phyloP scores from a whole-genome alignment of 1,140 invertebrate species.

The Paraescarpia echinospica region DNA sequence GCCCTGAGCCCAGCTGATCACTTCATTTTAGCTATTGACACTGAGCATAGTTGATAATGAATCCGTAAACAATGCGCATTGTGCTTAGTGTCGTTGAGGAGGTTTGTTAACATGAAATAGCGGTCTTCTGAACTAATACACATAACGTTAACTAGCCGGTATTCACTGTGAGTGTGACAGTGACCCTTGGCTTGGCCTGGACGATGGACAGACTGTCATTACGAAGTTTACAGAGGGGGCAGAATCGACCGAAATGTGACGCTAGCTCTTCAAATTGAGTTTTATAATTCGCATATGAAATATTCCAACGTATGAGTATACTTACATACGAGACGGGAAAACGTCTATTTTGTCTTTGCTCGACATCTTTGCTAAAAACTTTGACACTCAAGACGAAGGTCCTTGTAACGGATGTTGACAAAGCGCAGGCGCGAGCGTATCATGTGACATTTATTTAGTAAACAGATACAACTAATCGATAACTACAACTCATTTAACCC shows the following conservation, averaged over 20 bases:
- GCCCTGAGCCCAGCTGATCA: neutral
- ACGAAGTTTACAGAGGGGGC: slow-evolving; percentile 2
- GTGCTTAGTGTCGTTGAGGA: no score
- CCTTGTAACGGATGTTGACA: neutral
- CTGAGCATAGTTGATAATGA: neutral
- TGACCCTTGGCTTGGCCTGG: neutral
- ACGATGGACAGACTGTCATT: neutral
- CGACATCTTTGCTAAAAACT: slow-evolving; percentile 73
- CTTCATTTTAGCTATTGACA: neutral
- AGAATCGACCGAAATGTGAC: neutral
- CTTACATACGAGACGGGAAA: slow-evolving; percentile 98
- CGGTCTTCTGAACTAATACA: neutral
- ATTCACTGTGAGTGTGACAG: neutral
- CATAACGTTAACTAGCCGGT: neutral
- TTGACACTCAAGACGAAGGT: slow-evolving; percentile 3
- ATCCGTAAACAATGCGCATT: neutral
- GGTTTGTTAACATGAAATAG: no score
- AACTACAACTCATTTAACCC: neutral
- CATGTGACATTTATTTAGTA: neutral
- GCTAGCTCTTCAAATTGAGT: neutral
- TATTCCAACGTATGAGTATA: slow-evolving; percentile 28
- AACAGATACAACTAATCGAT: neutral
- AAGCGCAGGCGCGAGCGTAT: neutral
- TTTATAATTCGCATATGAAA: neutral
- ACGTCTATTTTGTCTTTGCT: slow-evolving; percentile 91